phyloP scores from a whole-genome alignment of 2,888 invertebrate genomes.

The Drosophila fulvimacula region DNA sequence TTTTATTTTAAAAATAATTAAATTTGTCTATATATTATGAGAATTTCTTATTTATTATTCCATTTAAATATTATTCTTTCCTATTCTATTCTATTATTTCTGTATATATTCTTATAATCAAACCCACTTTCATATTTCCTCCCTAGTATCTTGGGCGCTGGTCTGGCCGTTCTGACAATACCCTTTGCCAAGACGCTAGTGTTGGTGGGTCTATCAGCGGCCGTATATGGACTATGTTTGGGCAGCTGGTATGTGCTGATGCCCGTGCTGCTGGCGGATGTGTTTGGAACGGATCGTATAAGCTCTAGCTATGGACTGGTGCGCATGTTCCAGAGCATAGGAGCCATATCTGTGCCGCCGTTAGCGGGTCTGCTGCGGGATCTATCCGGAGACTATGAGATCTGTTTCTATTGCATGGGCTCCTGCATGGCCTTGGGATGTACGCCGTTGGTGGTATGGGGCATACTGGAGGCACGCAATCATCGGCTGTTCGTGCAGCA shows the following conservation, averaged over 20 bases:
- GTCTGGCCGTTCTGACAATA: conserved; percentile 88
- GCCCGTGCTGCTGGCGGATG: conserved; percentile 90
- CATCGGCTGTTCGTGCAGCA: conserved; percentile 77
- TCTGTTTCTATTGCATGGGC: conserved; percentile 91
- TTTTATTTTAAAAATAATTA: neutral
- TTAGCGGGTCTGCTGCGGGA: conserved; percentile 89
- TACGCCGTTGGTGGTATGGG: conserved; percentile 87
- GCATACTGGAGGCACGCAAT: conserved; percentile 80
- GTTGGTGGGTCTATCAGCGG: conserved; percentile 88
- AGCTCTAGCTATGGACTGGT: conserved; percentile 91
- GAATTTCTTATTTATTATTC: neutral
- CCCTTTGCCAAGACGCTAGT: conserved; percentile 89
- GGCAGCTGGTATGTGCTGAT: conserved; percentile 92
- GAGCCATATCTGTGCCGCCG: conserved; percentile 90
- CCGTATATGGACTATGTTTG: conserved; percentile 89
- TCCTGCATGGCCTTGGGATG: conserved; percentile 90
- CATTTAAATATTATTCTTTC: neutral
- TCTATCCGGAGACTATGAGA: conserved; percentile 89
- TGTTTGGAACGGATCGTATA: conserved; percentile 90
- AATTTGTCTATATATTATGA: neutral
- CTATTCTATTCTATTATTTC: neutral
- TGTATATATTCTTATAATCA: neutral
- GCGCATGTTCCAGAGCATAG: conserved; percentile 91
- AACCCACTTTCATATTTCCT: conserved; percentile 4
- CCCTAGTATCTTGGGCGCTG: conserved; percentile 89